Conservation (phyloP, 2,797 vertebrate species). For the Petrocephalus schoutedeni region DNA sequence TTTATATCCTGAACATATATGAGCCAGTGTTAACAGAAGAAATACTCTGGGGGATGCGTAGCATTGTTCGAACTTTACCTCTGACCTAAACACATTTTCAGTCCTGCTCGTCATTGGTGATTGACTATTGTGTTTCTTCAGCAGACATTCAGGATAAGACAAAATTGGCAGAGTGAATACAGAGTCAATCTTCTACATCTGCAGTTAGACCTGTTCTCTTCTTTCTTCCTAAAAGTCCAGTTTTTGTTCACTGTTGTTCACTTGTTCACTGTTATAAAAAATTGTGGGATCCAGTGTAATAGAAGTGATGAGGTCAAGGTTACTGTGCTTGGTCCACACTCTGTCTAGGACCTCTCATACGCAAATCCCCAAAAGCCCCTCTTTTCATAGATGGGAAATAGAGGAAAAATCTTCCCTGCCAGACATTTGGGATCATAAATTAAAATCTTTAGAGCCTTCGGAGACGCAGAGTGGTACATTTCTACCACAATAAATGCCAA, state of each 20-base stretch:
- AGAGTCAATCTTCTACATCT: background rate
- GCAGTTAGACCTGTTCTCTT: background rate
- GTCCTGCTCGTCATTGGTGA: background rate
- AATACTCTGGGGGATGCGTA: background rate
- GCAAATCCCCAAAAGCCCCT: background rate
- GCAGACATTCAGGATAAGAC: background rate
- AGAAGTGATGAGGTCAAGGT: background rate
- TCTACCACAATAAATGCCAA: background rate
- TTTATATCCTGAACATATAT: background rate
- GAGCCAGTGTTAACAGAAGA: background rate
- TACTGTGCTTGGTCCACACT: background rate
- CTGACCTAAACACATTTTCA: background rate
- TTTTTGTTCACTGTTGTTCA: background rate
- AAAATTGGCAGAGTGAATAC: background rate
- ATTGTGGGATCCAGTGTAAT: background rate
- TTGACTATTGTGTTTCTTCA: background rate
- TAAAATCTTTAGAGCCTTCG: background rate
- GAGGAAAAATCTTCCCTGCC: background rate
- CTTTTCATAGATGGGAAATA: background rate
- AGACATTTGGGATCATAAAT: background rate
- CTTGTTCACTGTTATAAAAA: background rate
- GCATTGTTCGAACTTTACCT: background rate
- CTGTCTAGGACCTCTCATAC: background rate
- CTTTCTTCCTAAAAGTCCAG: background rate
- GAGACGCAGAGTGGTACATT: background rate